Base-by-base conservation (phyloP, 1,140 invertebrate genomes). In the Platyscapa corneri region DNA sequence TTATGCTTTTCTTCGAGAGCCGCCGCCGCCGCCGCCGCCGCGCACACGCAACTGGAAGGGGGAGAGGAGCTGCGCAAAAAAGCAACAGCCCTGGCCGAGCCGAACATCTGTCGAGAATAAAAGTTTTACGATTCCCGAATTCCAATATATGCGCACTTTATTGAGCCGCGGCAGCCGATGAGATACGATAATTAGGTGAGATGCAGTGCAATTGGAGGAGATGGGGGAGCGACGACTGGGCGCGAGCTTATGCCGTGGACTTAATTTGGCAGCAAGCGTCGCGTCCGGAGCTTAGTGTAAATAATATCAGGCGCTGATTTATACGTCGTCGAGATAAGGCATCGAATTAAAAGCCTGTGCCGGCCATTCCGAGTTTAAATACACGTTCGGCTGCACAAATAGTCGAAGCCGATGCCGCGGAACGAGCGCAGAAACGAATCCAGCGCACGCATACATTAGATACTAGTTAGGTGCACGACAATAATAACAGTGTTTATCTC, bases 101-200 rank as follows among this genome's bases (percentile, higher is more conserved):
- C 8, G 16, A n/a, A 23, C 70, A 74, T 74, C 37, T 42, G 37
- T 74, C 70, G 23, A 23, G 23, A n/a, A n/a, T 42, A 74, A 74
- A 74, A 42, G 37, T 42, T 74, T 74, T 74, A 74, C 70, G 37
- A 74, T 74, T 74, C 70, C 27, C 39, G 70, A n/a, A 74, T 74
- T 74, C 18, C 37, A 10, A 74, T 42, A n/a, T 14, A 27, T 27
- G 53, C 18, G 10, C 27, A 3, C 3, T 70, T 70, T 37, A 70
- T 70, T 37, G 2, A 23, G 64, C n/a, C 14, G n/a, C n/a, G n/a
- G n/a, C 18, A 34, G 30, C 64, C 64, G 64, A 70, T 70, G 18
- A 37, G 8, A 70, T 70, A 70, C 16, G 67, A 70, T 37, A 70
- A 70, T 70, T 37, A 70, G 30, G 10, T 32, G 67, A 23, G 30